A percentile compares a stretch with the other conserved stretches of the same genome.
Evolutionary conservation across 2,797 vertebrate species (phyloP).

Genomic region (Darevskia mixta): DNA sequence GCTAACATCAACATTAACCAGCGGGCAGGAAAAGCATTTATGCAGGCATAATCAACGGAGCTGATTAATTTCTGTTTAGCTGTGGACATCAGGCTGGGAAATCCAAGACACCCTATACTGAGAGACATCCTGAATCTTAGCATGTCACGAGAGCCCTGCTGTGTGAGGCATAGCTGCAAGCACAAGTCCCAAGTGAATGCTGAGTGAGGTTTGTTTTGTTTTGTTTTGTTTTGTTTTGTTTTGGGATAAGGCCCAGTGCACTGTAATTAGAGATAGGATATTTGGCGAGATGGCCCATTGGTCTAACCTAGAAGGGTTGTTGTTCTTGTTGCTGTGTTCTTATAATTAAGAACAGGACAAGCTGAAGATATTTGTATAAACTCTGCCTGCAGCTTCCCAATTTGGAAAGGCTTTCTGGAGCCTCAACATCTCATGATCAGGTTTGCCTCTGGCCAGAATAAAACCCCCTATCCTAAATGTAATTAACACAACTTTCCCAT

Average conservation of each 20-base stretch:
- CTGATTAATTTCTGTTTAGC: not conserved
- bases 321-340: not conserved
- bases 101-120: not conserved
- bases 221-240: not conserved
- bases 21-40: not conserved
- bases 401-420: constrained; percentile 47
- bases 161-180: not conserved
- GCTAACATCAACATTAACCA: too few species aligned
- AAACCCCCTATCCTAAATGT: constrained; percentile 28
- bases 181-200: not conserved
- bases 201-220: not conserved
- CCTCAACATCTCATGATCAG: accelerated
- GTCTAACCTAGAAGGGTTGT: not conserved
- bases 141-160: not conserved
- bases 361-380: constrained; percentile 48
- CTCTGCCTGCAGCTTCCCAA: constrained; percentile 41
- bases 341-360: constrained; percentile 4
- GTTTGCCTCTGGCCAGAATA: constrained; percentile 39
- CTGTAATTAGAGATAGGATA: constrained; percentile 29
- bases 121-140: not conserved
- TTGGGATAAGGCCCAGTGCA: not conserved
- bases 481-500: constrained; percentile 48
- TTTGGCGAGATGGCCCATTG: constrained; percentile 4
- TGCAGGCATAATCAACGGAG: not conserved
- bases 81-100: not conserved